Conservation (phyloP, 2,113 vertebrate genomes). For the Columba janthina region DNA sequence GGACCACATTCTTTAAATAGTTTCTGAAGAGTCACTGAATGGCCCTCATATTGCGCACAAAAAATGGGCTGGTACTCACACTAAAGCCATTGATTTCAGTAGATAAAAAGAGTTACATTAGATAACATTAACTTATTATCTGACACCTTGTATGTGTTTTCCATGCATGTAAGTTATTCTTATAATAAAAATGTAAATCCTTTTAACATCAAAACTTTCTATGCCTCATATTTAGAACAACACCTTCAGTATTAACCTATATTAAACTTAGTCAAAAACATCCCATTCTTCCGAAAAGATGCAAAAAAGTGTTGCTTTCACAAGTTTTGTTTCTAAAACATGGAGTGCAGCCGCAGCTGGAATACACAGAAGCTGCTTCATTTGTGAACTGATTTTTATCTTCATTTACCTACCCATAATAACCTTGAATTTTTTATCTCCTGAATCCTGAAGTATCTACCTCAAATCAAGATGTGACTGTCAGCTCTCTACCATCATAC, state of each 20-base stretch:
- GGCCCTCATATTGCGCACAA: not conserved
- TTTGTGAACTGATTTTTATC: not conserved
- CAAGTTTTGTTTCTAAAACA: not conserved
- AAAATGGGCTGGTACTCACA: not conserved
- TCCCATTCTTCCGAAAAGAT: not conserved
- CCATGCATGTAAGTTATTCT: accelerated
- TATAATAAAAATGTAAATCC: not conserved
- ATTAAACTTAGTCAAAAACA: not conserved
- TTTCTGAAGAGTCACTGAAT: not conserved
- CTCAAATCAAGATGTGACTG: not conserved
- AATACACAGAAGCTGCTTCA: not conserved
- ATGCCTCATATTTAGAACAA: not conserved
- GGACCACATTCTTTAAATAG: not conserved
- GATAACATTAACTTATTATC: not conserved
- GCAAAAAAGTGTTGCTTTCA: not conserved
- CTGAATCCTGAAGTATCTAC: not conserved
- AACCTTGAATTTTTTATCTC: not conserved
- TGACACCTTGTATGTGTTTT: not conserved
- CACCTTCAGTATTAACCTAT: not conserved
- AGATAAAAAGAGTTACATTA: not conserved
- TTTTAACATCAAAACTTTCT: not conserved
- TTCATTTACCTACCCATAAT: not conserved
- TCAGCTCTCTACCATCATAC: not conserved
- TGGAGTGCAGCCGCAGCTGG: accelerated
- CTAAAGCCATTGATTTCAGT: not conserved